Conservation (phyloP, 92 coral and sea anemone species). For the Zoanthus sociatus region DNA sequence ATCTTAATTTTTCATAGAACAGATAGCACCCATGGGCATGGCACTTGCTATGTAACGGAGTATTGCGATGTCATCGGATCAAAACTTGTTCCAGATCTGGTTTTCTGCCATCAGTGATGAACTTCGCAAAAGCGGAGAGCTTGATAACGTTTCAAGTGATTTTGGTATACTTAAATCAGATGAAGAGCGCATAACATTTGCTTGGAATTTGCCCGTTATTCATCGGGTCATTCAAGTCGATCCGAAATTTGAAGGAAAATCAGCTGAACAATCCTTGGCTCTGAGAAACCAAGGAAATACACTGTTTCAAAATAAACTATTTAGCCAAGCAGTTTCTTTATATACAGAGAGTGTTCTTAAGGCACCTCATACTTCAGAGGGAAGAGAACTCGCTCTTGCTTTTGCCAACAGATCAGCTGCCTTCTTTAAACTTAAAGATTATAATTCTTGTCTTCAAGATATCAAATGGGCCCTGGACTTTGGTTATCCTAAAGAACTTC, state of each 20-base stretch:
- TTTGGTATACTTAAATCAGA: constrained; percentile 78
- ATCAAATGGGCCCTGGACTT: constrained; percentile 72
- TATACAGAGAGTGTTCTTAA: constrained; percentile 78
- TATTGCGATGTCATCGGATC: not conserved
- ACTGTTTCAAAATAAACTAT: constrained; percentile 70
- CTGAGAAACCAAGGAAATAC: constrained; percentile 86
- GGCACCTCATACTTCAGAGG: constrained; percentile 66
- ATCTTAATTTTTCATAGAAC: not conserved
- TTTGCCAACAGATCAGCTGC: constrained; percentile 97
- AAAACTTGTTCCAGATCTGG: constrained; percentile 68
- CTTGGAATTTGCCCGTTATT: constrained; percentile 66
- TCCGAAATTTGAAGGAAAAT: constrained; percentile 68
- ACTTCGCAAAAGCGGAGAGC: constrained; percentile 64
- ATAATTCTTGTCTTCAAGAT: constrained; percentile 71
- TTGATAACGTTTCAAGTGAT: constrained; percentile 72
- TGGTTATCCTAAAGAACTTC: constrained; percentile 77
- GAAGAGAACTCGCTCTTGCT: constrained; percentile 79
- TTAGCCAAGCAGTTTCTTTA: constrained; percentile 62
- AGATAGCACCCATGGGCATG: not conserved
- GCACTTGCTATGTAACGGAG: not conserved
- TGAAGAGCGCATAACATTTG: constrained; percentile 77
- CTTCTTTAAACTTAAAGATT: constrained; percentile 68
- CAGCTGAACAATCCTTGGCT: constrained; percentile 65
- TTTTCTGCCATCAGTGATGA: constrained; percentile 62
- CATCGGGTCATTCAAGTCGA: constrained; percentile 66